Evolutionary conservation across 2,113 vertebrate genomes (phyloP).

Genomic region (Vireo altiloquus): DNA sequence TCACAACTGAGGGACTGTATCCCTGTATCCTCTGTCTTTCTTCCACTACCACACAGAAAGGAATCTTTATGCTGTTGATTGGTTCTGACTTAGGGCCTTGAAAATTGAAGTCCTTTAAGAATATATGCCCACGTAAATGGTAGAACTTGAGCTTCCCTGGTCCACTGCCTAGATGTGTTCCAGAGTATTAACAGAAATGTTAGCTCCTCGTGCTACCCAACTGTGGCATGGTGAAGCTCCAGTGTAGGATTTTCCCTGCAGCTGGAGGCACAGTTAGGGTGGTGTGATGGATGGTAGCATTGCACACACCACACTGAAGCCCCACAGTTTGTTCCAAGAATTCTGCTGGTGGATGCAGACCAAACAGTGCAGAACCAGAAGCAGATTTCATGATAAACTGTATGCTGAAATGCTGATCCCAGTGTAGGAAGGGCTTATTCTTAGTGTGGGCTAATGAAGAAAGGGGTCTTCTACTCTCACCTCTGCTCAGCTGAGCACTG

Average conservation of each 20-base stretch:
- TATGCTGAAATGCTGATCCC: not conserved
- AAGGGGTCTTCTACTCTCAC: not conserved
- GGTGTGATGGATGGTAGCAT: not conserved
- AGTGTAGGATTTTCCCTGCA: not conserved
- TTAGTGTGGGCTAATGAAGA: not conserved
- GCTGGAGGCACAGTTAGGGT: not conserved
- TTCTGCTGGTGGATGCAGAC: not conserved
- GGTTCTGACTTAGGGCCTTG: not conserved
- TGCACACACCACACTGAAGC: not conserved
- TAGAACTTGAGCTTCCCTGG: not conserved
- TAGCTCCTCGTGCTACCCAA: not conserved
- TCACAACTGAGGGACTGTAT: not conserved
- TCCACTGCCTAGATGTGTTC: not conserved
- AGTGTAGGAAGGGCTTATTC: not conserved
- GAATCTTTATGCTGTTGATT: not conserved
- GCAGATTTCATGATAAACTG: not conserved
- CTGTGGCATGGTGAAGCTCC: not conserved
- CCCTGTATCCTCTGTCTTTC: not conserved
- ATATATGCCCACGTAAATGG: rapidly evolving
- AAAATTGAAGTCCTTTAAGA: not conserved
- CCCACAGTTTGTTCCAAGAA: not conserved
- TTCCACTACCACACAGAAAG: not conserved
- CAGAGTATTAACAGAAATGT: not conserved
- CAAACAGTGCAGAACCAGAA: not conserved
- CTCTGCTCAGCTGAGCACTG: not conserved